phyloP scores from a whole-genome alignment of 1,140 invertebrate genomes.

The Gyrodactylus salaris region DNA sequence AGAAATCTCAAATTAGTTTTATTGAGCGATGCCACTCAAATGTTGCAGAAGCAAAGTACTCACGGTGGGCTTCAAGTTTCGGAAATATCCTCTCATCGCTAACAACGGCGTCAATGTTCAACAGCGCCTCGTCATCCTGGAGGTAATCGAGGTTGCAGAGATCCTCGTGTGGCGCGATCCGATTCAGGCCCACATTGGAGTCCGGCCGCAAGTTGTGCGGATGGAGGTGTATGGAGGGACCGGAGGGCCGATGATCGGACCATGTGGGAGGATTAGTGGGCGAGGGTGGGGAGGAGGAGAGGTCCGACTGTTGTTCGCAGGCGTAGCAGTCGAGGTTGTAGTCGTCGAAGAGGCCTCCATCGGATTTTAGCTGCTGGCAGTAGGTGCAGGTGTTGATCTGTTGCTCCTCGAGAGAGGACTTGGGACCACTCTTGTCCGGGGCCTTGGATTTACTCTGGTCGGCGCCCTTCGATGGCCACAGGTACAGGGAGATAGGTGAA shows the following conservation, averaged over 20 bases:
- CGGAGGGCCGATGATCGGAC: neutral
- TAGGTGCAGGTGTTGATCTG: neutral
- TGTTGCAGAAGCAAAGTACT: too few species aligned
- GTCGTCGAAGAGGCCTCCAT: too few species aligned
- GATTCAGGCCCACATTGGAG: neutral
- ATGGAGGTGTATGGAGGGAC: neutral
- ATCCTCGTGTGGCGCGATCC: neutral
- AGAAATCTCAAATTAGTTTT: too few species aligned
- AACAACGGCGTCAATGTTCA: neutral
- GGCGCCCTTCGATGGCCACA: neutral
- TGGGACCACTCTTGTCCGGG: neutral
- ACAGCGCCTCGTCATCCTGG: neutral
- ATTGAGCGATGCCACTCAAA: too few species aligned
- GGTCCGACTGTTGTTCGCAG: neutral
- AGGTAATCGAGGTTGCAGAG: neutral
- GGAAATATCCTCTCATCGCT: too few species aligned
- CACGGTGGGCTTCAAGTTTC: too few species aligned
- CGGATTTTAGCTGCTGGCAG: too few species aligned
- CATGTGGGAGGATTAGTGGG: neutral
- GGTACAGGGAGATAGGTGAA: too few species aligned
- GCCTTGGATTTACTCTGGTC: neutral
- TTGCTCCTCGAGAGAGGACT: neutral
- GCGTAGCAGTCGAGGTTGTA: too few species aligned
- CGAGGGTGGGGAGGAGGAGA: neutral
- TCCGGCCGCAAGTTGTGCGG: neutral